Evolutionary conservation across 2,888 invertebrate species (phyloP).

Genomic region (Eupithecia tripunctaria): DNA sequence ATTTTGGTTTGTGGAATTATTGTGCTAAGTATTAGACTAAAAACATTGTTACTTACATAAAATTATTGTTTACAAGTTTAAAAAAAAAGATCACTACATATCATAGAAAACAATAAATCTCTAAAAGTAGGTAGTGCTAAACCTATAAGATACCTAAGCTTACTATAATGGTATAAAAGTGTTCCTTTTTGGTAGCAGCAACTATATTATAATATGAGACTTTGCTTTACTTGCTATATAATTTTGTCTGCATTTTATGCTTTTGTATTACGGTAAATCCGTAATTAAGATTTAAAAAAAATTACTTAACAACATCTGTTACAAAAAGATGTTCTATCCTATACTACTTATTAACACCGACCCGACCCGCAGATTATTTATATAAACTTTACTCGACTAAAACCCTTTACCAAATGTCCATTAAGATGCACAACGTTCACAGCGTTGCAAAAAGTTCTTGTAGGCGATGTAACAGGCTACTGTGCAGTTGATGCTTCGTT

Average conservation of each 20-base stretch:
- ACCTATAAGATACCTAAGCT: not conserved
- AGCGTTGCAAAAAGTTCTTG: conserved; percentile 62
- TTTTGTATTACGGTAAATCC: not conserved
- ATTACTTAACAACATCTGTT: not conserved
- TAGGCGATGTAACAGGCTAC: conserved; percentile 69
- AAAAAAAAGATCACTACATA: not conserved
- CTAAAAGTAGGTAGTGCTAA: not conserved
- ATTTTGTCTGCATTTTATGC: not conserved
- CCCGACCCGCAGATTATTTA: conserved; percentile 51
- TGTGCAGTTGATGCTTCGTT: conserved; percentile 73
- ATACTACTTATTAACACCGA: conserved; percentile 48
- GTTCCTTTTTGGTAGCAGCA: conserved; percentile 5
- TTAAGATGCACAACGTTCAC: conserved; percentile 49
- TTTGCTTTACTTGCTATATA: not conserved
- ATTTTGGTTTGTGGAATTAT: not conserved
- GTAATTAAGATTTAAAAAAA: not conserved
- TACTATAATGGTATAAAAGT: not conserved
- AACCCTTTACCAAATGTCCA: conserved; percentile 63
- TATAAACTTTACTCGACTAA: conserved; percentile 57
- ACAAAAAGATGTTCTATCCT: not conserved
- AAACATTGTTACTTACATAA: not conserved
- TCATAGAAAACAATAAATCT: not conserved
- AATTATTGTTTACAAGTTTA: not conserved
- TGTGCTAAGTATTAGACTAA: not conserved
- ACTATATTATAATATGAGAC: not conserved